These are phyloP conservation scores for Sceloporus undulatus DNA, from an alignment of 2,113 vertebrate genomes.

Conservation along the genomic window DNA sequence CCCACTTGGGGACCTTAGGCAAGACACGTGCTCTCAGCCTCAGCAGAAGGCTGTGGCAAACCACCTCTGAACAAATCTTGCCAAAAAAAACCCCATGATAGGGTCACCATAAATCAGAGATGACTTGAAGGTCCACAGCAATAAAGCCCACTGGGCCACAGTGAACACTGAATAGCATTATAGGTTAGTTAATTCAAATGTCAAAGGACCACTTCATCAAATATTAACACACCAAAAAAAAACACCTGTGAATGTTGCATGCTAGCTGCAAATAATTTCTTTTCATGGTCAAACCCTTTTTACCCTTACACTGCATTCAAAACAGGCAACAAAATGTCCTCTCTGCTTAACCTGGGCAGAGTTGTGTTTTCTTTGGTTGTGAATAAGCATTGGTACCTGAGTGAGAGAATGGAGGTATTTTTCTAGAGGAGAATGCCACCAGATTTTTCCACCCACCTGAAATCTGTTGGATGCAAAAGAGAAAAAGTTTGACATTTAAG, in stretches of 20 bases:
- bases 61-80: too few relatives aligned
- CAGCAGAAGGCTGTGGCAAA: too few relatives aligned
- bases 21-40: too few relatives aligned
- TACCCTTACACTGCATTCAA: neutral
- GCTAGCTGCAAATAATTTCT: neutral
- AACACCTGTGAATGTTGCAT: neutral
- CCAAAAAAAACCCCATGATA: too few relatives aligned
- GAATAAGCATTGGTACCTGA: neutral
- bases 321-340: neutral
- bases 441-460: neutral
- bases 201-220: too few relatives aligned
- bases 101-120: too few relatives aligned
- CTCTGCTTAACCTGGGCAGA: neutral
- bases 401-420: neutral
- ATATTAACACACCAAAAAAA: neutral
- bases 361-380: neutral
- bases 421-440: neutral
- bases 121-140: too few relatives aligned
- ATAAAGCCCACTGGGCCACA: too few relatives aligned
- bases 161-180: too few relatives aligned
- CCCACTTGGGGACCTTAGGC: too few relatives aligned
- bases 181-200: too few relatives aligned
- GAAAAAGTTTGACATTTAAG: neutral
- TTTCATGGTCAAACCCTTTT: neutral
- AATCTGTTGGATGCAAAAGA: neutral